These are phyloP conservation scores for Julus scandinavius DNA, from an alignment of 2,888 invertebrate genomes.

Conservation along the genomic window DNA sequence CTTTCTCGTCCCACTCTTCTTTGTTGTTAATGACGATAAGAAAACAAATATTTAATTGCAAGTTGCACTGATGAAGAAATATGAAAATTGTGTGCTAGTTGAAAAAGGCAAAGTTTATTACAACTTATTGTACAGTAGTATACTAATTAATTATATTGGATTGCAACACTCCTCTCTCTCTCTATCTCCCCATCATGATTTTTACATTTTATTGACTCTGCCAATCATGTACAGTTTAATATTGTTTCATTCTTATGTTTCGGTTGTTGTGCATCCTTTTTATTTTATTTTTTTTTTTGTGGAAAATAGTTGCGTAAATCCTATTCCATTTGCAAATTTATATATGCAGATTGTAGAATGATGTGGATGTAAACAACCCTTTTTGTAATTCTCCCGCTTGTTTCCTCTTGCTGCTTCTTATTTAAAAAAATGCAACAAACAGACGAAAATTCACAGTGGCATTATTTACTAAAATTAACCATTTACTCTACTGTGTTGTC, in stretches of 20 bases:
- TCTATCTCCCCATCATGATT: background rate
- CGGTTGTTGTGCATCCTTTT: background rate
- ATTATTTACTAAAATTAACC: too few relatives aligned
- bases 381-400: too few relatives aligned
- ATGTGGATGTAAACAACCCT: background rate
- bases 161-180: background rate
- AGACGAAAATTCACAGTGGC: too few relatives aligned
- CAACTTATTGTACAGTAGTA: conserved; percentile 12
- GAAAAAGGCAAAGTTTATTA: background rate
- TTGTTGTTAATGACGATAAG: background rate
- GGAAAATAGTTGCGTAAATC: too few relatives aligned
- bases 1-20: background rate
- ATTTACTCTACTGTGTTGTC: too few relatives aligned
- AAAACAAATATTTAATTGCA: background rate
- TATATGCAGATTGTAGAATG: background rate
- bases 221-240: background rate
- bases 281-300: background rate
- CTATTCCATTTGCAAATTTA: too few relatives aligned
- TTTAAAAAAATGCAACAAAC: too few relatives aligned
- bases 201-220: background rate
- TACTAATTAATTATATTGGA: background rate
- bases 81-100: background rate
- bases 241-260: background rate
- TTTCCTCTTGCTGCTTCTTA: too few relatives aligned
- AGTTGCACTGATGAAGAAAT: background rate